Base-by-base conservation (phyloP, 37 sponge, comb jelly and placozoan genomes). In the Geodia barretti region DNA sequence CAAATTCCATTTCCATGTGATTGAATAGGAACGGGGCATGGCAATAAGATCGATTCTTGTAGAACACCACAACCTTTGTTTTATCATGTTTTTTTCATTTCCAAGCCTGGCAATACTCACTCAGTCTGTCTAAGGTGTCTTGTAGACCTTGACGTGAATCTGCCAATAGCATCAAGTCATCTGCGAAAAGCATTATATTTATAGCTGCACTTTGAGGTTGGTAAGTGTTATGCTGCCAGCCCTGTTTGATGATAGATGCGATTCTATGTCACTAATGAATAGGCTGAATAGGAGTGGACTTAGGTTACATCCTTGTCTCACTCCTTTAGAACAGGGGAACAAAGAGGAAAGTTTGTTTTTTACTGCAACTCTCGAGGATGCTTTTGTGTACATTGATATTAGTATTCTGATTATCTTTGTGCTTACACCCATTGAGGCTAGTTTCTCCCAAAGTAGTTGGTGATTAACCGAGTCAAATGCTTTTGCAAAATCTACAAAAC, bases 401-500 rank as follows among this genome's bases (percentile, higher is more conserved):
- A 68, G 2, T 29, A 68, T 68, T 3, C 33, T 4, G 34, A 30
- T 21, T 5, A 68, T 68, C 33, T 68, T 68, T 1, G 33, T 32
- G 33, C 68, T 68, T 68, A 68, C 3, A 21, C 68, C 33, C 25
- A 28, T 1, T 3, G 33, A 68, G 34, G 29, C 32, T 33, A 68
- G 34, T 68, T 68, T 68, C 29, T 68, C 68, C 68, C 68, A 68
- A 33, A 68, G 34, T 1, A 31, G 33, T 5, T 4, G 33, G 31
- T 68, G 68, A 3, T 68, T 29, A 20, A 68, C 68, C 2, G 30
- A 32, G 33, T 68, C 68, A 29, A 68, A 68, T 33, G 68, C 68
- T 68, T 68, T 68, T 3, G 68, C 30, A 68, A 68, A 68, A 30
- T 68, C 68, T 2, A 68, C 31, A 33, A 68, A 68, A 21, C 32